These are phyloP conservation scores for Kryptopterus vitreolus DNA, from an alignment of 2,797 vertebrate genomes.

Conservation along the genomic window DNA sequence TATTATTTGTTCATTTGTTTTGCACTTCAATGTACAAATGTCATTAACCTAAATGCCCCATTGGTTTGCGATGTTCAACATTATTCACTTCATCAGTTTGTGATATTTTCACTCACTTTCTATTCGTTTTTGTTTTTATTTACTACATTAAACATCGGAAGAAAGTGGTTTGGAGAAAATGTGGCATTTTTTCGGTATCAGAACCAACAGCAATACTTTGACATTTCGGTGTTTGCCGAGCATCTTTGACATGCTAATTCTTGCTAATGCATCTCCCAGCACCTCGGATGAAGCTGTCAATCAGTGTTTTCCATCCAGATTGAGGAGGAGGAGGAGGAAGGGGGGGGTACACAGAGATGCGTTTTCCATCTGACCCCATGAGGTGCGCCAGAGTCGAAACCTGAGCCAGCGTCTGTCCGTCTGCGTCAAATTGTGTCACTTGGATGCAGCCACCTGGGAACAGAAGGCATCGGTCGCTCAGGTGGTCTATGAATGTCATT, in stretches of 20 bases:
- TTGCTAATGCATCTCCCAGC: background rate
- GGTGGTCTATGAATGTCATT: conserved; percentile 77
- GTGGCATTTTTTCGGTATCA: background rate
- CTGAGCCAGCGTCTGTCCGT: conserved; percentile 49
- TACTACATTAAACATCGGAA: background rate
- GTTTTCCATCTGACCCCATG: conserved; percentile 52
- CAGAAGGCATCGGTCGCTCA: conserved; percentile 63
- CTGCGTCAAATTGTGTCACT: conserved; percentile 63
- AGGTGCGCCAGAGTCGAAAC: conserved; percentile 66
- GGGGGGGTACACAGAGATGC: conserved; percentile 32
- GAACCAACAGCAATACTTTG: background rate
- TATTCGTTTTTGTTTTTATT: background rate
- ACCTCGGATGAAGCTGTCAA: conserved; percentile 58
- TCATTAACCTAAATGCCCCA: background rate
- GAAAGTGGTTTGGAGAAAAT: background rate
- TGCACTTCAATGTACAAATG: no score
- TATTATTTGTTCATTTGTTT: no score
- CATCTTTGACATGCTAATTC: conserved; percentile 21
- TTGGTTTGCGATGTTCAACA: background rate
- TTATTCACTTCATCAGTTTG: background rate
- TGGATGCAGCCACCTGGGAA: conserved; percentile 71
- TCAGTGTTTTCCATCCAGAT: conserved; percentile 53
- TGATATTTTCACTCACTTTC: background rate
- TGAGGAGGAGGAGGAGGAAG: background rate
- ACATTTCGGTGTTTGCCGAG: background rate